These are phyloP conservation scores for Cartodere bifasciata DNA, from an alignment of 2,888 invertebrate genomes.

Conservation along the genomic window DNA sequence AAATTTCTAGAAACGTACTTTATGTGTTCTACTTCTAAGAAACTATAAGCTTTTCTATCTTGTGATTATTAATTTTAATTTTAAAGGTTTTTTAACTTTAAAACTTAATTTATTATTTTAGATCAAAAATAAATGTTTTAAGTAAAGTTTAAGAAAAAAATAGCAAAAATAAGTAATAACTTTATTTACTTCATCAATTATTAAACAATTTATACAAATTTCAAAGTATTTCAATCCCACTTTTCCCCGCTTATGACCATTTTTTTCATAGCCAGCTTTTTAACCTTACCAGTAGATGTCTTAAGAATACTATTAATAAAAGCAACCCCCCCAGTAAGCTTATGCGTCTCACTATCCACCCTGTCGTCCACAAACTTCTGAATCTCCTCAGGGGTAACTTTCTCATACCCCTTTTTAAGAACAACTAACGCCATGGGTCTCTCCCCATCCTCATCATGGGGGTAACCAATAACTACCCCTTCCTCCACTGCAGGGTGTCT, in stretches of 20 bases:
- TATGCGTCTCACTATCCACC: constrained; percentile 24
- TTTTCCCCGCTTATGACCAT: constrained; percentile 7
- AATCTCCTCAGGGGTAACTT: constrained; percentile 21
- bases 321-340: constrained; percentile 26
- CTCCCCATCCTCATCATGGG: constrained; percentile 27
- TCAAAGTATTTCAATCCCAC: too few relatives aligned
- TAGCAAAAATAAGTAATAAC: too few relatives aligned
- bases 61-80: too few relatives aligned
- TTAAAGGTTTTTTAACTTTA: too few relatives aligned
- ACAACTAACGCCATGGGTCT: constrained; percentile 25
- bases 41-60: too few relatives aligned
- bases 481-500: constrained; percentile 25
- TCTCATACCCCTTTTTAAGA: constrained; percentile 18
- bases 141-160: too few relatives aligned
- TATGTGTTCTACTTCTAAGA: too few relatives aligned
- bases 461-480: constrained; percentile 25
- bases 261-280: constrained; percentile 13
- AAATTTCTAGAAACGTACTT: too few relatives aligned
- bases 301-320: constrained; percentile 23
- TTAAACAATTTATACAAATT: too few relatives aligned
- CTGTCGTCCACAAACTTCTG: constrained; percentile 21
- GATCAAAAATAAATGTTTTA: too few relatives aligned
- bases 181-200: too few relatives aligned
- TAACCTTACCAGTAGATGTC: constrained; percentile 29
- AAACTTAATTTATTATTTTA: too few relatives aligned